Conservation (phyloP, 2,797 vertebrate genomes). For the Nothura maculosa region DNA sequence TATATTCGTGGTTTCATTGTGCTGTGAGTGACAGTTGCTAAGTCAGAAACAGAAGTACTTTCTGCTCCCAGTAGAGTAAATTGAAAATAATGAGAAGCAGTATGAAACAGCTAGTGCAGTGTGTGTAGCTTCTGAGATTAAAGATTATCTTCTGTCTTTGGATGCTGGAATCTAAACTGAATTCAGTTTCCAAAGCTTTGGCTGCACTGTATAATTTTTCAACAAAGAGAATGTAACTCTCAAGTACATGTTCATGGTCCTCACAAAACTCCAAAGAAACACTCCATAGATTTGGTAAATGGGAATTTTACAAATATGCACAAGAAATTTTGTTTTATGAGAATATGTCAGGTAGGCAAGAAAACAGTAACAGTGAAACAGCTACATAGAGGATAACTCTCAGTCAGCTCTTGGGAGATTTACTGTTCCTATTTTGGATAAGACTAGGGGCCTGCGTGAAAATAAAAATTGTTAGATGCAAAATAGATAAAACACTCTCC, state of each 20-base stretch:
- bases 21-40: neutral
- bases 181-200: neutral
- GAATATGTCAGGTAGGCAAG: neutral
- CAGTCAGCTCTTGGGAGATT: neutral
- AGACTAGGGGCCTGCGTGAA: neutral
- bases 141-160: neutral
- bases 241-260: neutral
- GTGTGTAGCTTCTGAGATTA: neutral
- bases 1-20: neutral
- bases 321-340: neutral
- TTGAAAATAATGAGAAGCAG: neutral
- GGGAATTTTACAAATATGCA: neutral
- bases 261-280: neutral
- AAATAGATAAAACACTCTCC: neutral
- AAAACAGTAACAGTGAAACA: neutral
- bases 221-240: neutral
- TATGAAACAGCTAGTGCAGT: neutral
- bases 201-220: neutral
- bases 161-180: neutral
- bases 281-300: neutral
- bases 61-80: neutral
- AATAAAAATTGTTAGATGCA: slow-evolving; percentile 15
- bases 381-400: neutral
- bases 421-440: neutral
- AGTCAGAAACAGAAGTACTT: neutral